phyloP scores from a whole-genome alignment of 2,797 vertebrate species.

The Setipinna tenuifilis region DNA sequence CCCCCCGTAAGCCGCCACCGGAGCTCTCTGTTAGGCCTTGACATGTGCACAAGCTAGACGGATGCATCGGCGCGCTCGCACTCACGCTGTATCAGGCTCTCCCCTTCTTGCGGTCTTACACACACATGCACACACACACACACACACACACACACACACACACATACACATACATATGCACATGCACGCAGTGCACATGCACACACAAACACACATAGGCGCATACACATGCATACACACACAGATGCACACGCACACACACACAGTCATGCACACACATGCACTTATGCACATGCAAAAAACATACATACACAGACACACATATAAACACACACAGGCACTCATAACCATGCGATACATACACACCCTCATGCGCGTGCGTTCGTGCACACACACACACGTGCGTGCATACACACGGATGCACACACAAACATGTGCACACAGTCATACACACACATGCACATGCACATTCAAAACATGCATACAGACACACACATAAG shows the following conservation, averaged over 20 bases:
- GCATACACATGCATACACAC: neutral
- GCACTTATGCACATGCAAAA: neutral
- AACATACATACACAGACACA: neutral
- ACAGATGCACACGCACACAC: too few relatives aligned
- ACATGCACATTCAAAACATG: neutral
- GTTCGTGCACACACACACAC: too few relatives aligned
- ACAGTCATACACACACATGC: neutral
- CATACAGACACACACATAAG: neutral
- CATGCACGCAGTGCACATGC: neutral
- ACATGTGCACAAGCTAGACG: slow-evolving; percentile 18
- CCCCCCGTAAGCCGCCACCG: slow-evolving; percentile 20
- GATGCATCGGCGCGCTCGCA: neutral
- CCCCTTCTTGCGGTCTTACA: neutral
- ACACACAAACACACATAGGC: neutral
- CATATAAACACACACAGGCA: neutral
- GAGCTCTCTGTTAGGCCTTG: slow-evolving; percentile 24
- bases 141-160: neutral
- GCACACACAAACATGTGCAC: neutral
- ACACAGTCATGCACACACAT: too few relatives aligned
- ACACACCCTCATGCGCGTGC: neutral
- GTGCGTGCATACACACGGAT: neutral
- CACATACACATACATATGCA: neutral
- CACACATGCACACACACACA: neutral
- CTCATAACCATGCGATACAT: neutral
- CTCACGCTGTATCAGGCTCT: neutral